These are phyloP conservation scores for Stylophora pistillata DNA, from an alignment of 64 coral and sea anemone genomes.

Conservation along the genomic window DNA sequence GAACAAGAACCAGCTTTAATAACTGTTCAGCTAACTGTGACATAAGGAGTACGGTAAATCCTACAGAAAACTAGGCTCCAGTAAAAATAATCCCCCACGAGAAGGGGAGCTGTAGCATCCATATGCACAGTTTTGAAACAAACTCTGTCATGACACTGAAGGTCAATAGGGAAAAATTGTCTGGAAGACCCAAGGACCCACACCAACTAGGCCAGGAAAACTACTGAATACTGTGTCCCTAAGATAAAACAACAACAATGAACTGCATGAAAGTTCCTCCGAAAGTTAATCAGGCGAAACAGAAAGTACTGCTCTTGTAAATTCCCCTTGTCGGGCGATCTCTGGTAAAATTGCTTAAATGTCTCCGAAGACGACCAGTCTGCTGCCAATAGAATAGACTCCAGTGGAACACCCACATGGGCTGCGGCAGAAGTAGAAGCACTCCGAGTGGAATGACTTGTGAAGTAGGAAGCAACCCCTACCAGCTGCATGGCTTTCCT, in stretches of 20 bases:
- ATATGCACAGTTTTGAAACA: no score
- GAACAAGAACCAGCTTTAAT: not conserved
- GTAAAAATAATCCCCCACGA: not conserved
- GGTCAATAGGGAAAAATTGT: no score
- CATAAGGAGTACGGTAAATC: not conserved
- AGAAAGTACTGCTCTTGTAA: not conserved
- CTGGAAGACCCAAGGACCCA: no score
- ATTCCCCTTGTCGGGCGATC: slow-evolving; percentile 13
- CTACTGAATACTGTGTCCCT: not conserved
- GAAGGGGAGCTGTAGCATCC: no score
- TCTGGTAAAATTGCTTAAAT: slow-evolving; percentile 28
- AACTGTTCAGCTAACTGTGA: not conserved
- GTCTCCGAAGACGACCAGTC: slow-evolving; percentile 36
- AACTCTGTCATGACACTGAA: no score
- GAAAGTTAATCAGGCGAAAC: not conserved
- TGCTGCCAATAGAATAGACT: slow-evolving; percentile 18
- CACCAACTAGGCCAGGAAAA: not conserved
- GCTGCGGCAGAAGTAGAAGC: slow-evolving; percentile 47
- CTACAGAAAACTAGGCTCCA: not conserved
- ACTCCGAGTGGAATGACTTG: slow-evolving; percentile 38
- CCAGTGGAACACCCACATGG: not conserved
- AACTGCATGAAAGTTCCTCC: not conserved
- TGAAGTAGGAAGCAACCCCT: slow-evolving; percentile 25
- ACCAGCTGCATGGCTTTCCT: slow-evolving; percentile 29
- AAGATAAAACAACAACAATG: not conserved